Conservation (phyloP, 2,888 invertebrate species). For the Biston betularia region DNA sequence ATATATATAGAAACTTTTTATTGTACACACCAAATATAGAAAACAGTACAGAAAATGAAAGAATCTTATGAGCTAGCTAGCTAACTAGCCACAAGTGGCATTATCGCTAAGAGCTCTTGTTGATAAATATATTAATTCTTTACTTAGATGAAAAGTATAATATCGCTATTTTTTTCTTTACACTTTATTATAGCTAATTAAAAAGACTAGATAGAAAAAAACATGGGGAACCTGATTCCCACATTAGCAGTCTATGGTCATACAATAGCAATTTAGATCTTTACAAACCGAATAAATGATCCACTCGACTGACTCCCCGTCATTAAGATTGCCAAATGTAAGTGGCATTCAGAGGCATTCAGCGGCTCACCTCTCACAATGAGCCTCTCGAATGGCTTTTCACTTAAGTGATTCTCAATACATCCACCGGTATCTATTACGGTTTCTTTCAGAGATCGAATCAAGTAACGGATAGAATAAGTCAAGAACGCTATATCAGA, state of each 20-base stretch:
- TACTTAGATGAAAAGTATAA: too few relatives aligned
- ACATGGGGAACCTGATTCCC: background rate
- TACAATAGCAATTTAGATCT: constrained; percentile 26
- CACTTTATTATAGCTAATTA: too few relatives aligned
- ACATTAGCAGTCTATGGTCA: background rate
- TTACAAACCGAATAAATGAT: constrained; percentile 28
- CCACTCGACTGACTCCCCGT: constrained; percentile 30
- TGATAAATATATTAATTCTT: too few relatives aligned
- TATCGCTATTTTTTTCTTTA: too few relatives aligned
- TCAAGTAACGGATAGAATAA: constrained; percentile 64
- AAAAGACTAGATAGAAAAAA: background rate
- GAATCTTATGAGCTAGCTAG: too few relatives aligned
- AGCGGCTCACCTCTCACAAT: constrained; percentile 35
- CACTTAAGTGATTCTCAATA: constrained; percentile 54
- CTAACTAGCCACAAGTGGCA: too few relatives aligned
- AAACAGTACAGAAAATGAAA: too few relatives aligned
- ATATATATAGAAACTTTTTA: too few relatives aligned
- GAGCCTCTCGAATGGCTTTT: constrained; percentile 40
- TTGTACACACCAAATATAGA: too few relatives aligned
- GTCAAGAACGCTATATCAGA: constrained; percentile 62
- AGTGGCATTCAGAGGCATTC: constrained; percentile 26
- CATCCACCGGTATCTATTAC: constrained; percentile 51
- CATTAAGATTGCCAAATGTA: constrained; percentile 40
- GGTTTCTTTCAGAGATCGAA: constrained; percentile 54
- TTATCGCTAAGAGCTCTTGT: too few relatives aligned